These are phyloP conservation scores for Euwallacea fornicatus DNA, from an alignment of 1,140 invertebrate species.

Conservation along the genomic window DNA sequence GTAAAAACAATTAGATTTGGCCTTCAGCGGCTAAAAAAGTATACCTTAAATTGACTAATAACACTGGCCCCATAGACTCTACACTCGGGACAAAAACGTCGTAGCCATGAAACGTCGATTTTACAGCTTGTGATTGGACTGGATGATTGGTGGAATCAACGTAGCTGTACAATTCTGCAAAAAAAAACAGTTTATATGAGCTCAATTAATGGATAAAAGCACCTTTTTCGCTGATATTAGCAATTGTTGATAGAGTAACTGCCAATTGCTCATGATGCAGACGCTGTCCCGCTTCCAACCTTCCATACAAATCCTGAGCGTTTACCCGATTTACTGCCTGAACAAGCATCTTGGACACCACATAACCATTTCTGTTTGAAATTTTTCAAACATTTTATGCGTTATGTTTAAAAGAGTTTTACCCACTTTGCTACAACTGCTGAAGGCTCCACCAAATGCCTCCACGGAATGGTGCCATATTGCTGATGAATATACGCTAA, in stretches of 20 bases:
- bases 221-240: conserved; percentile 56
- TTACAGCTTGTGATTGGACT: conserved; percentile 41
- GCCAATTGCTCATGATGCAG: conserved; percentile 54
- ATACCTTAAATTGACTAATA: conserved; percentile 41
- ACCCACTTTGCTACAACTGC: conserved; percentile 62
- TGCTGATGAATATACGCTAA: conserved; percentile 61
- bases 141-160: conserved; percentile 44
- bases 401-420: not conserved
- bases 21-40: not conserved
- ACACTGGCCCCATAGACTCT: conserved; percentile 47
- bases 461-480: conserved; percentile 68
- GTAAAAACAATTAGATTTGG: conserved; percentile 1
- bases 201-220: conserved; percentile 5
- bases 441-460: conserved; percentile 65
- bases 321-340: conserved; percentile 53
- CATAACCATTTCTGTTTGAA: conserved; percentile 55
- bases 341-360: conserved; percentile 56
- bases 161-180: conserved; percentile 54
- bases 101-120: conserved; percentile 48
- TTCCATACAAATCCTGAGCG: conserved; percentile 52
- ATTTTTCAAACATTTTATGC: conserved; percentile 44
- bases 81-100: conserved; percentile 48
- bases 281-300: conserved; percentile 55
- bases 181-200: conserved; percentile 12
- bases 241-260: conserved; percentile 56